A percentile compares a stretch with the other conserved stretches of the same genome.
Conservation (phyloP, 2,888 invertebrate species). For the Troides helena region DNA sequence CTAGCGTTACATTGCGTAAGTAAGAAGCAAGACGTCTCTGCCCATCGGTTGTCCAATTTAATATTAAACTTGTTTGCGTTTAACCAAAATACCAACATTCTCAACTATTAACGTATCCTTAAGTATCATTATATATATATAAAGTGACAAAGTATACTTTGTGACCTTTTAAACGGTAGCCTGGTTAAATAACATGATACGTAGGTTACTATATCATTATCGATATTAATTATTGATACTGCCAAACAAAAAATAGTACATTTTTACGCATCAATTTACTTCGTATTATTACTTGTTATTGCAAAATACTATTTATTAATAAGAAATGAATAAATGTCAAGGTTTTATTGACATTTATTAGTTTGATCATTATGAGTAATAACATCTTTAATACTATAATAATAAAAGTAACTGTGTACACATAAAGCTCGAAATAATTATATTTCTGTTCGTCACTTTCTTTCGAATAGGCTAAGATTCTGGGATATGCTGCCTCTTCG, state of each 20-base stretch:
- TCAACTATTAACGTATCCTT: background rate
- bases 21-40: background rate
- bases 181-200: too few species aligned
- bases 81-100: conserved; percentile 14
- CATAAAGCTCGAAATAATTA: too few species aligned
- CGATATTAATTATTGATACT: too few species aligned
- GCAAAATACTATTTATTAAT: background rate
- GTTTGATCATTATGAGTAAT: background rate
- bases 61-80: conserved; percentile 18
- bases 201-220: too few species aligned
- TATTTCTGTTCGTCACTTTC: too few species aligned
- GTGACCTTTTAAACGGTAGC: too few species aligned
- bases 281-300: background rate
- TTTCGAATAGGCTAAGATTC: too few species aligned
- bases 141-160: background rate
- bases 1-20: conserved; percentile 22
- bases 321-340: conserved; percentile 7
- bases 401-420: too few species aligned
- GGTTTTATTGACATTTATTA: conserved; percentile 5
- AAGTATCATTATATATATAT: background rate
- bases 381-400: too few species aligned
- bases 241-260: too few species aligned
- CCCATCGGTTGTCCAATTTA: conserved; percentile 11
- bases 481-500: too few species aligned
- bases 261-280: background rate